Percentiles rank a stretch among this genome's conserved stretches.
Evolutionary conservation across 2,888 invertebrate species (phyloP).

Genomic region (Ligdia adustata): DNA sequence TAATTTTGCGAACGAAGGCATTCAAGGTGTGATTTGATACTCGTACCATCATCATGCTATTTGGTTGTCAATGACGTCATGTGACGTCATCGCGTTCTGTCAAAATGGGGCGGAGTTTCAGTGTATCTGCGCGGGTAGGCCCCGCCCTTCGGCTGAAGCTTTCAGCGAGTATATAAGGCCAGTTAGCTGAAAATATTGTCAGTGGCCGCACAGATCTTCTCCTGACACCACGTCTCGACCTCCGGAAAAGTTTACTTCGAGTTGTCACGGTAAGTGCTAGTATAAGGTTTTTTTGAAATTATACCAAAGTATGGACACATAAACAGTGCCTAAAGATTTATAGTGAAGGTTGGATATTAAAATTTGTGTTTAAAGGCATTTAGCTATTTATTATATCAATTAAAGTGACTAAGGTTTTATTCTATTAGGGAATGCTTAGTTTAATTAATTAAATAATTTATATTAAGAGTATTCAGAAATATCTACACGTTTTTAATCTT

Average conservation of each 20-base stretch:
- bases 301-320: no score
- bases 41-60: conserved; percentile 1
- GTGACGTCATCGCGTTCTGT: conserved; percentile 58
- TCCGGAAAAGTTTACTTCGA: conserved; percentile 67
- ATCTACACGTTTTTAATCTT: no score
- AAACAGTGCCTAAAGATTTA: no score
- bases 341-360: no score
- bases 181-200: conserved; percentile 42
- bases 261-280: conserved; percentile 65
- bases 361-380: no score
- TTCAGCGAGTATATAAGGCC: conserved; percentile 63
- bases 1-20: conserved; percentile 6
- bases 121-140: conserved; percentile 49
- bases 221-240: conserved; percentile 36
- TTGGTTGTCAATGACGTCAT: conserved; percentile 38
- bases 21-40: conserved; percentile 4
- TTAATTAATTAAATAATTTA: no score
- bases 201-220: conserved; percentile 47
- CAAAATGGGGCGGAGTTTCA: conserved; percentile 66
- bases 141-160: conserved; percentile 59
- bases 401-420: no score
- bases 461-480: no score
- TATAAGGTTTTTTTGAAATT: not conserved
- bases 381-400: no score
- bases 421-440: no score